Evolutionary conservation across 1,140 invertebrate genomes (phyloP), one percentile per base, ranked within the genome.

Genomic region (Drosophila elegans): DNA sequence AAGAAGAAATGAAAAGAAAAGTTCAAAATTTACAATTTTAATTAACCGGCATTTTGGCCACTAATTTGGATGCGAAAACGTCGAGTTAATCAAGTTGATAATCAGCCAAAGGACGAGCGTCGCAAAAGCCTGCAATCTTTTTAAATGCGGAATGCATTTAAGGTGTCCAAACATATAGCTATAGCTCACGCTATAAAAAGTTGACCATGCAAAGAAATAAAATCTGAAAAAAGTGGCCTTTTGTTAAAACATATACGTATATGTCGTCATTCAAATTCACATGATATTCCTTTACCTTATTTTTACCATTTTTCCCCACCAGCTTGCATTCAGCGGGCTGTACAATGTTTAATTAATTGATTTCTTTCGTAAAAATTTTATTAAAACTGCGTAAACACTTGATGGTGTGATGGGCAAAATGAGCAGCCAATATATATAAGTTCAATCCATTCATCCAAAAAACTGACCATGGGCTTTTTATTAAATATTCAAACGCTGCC

Each of bases 21-120:
- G 79, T 88, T 72, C 54, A 86, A 78, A 84, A 89, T 88, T 83
- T 83, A 83, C 79, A 76, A 86, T 88, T 86, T 86, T 89, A 86
- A 88, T 83, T 88, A 83, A 68, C 75, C 78, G 67, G 54, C 62
- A 83, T 86, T 82, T 88, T 57, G 71, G 54, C 16, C 55, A 39
- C 62, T 55, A 76, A 68, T 76, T 76, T 61, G 63, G 21, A 60
- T 44, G 60, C 54, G 54, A 63, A 60, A 42, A 59, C 21, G 44
- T 55, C 66, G 38, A 32, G 38, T 42, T 68, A 68, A 64, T 64
- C 49, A 74, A 39, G 27, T 39, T 41, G 52, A 42, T 54, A 62
- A 54, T 74, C 51, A 46, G 39, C 12, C 7, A 27, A 25, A 53
- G 3, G n/a, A 21, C 13, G 4, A 16, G 0, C 25, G 29, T 1